Evolutionary conservation across 1,140 invertebrate species (phyloP).

Genomic region (Dryas iulia): DNA sequence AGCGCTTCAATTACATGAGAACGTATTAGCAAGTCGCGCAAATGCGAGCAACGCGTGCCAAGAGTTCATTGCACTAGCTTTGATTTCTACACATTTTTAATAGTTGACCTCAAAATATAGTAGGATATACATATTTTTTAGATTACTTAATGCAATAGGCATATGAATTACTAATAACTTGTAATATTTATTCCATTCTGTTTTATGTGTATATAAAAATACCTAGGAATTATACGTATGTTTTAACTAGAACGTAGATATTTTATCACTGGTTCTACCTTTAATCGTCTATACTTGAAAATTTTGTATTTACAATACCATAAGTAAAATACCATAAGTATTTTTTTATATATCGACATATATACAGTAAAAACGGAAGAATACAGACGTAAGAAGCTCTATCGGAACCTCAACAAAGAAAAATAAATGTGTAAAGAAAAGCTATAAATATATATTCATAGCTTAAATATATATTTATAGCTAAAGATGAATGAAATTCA

Average conservation of each 20-base stretch:
- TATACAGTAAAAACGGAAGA: not conserved
- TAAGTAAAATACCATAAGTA: no score
- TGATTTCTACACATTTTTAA: constrained; percentile 17
- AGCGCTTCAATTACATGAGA: constrained; percentile 27
- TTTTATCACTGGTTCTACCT: no score
- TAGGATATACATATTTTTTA: no score
- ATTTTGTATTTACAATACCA: no score
- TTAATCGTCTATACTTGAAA: no score
- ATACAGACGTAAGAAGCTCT: not conserved
- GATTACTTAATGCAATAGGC: no score
- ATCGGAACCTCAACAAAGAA: not conserved
- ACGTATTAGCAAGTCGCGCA: constrained; percentile 26
- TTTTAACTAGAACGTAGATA: no score
- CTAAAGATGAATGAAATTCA: not conserved
- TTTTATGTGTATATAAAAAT: no score
- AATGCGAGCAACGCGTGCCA: constrained; percentile 26
- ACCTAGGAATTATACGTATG: no score
- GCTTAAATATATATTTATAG: no score
- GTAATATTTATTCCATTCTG: no score
- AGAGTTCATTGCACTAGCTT: constrained; percentile 29
- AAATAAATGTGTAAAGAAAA: not conserved
- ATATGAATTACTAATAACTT: no score
- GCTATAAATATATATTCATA: not conserved
- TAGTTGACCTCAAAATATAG: not conserved
- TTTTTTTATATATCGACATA: not conserved